A percentile compares a stretch with the other conserved stretches of the same genome.
These are phyloP conservation scores for Cheumatopsyche charites DNA, from an alignment of 1,140 invertebrate species.

Conservation along the genomic window DNA sequence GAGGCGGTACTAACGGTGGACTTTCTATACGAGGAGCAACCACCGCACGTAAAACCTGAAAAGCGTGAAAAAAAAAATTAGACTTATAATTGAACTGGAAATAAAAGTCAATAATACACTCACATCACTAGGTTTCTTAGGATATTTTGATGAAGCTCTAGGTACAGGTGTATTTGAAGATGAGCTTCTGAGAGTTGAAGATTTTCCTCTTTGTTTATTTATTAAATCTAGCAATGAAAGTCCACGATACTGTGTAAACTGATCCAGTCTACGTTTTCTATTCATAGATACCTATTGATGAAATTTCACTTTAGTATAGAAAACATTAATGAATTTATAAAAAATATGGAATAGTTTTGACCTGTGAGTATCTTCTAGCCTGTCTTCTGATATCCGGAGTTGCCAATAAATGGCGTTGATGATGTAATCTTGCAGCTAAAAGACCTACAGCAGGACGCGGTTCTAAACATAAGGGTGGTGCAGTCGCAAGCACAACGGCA, in stretches of 20 bases:
- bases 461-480: slow-evolving; percentile 85
- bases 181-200: slow-evolving; percentile 55
- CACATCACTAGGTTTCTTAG: slow-evolving; percentile 62
- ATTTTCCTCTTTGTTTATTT: slow-evolving; percentile 57
- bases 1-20: slow-evolving; percentile 53
- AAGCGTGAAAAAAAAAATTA: neutral
- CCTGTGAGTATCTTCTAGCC: slow-evolving; percentile 76
- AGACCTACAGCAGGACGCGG: slow-evolving; percentile 81
- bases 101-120: neutral
- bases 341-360: slow-evolving; percentile 47
- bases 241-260: slow-evolving; percentile 78
- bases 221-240: slow-evolving; percentile 68
- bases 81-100: neutral
- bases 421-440: slow-evolving; percentile 74
- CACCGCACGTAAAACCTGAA: slow-evolving; percentile 59
- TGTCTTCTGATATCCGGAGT: slow-evolving; percentile 75
- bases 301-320: neutral
- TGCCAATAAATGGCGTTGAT: slow-evolving; percentile 75
- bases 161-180: slow-evolving; percentile 32
- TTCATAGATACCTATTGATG: slow-evolving; percentile 73
- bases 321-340: neutral
- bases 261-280: slow-evolving; percentile 85
- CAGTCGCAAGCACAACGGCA: slow-evolving; percentile 79
- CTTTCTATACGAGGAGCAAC: slow-evolving; percentile 58
- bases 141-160: slow-evolving; percentile 58